Evolutionary conservation across 1,140 invertebrate genomes (phyloP), one percentile per base, ranked within the genome.

Genomic region (Apis dorsata): DNA sequence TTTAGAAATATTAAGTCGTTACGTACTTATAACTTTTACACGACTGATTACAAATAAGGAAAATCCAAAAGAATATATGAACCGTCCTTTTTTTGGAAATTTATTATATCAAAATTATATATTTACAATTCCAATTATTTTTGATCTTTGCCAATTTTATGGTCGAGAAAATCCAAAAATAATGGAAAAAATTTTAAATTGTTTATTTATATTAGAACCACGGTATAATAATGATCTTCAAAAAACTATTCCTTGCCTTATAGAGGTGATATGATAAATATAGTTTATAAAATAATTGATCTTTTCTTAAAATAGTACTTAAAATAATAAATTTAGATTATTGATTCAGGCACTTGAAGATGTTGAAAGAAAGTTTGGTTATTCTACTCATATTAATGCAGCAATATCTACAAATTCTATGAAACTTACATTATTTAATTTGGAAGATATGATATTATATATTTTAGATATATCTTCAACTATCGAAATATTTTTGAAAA

Each of bases 71-170:
- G 94, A 96, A 88, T 96, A 95, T 94, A 96, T 98, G 87, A 95
- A 91, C 2, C 95, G 95, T 62, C 90, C 94, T 69, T 95, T 95
- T 71, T 96, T 97, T 93, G 95, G 95, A 9, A 94, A 96, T n/a
- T 89, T 97, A 68, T 90, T 98, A 62, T 98, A 98, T 91, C 94
- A 97, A 53, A 96, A 97, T 86, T 97, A 96, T 92, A 94, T 98
- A 83, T 96, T 98, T 90, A 97, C 97, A 28, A 94, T 98, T 83
- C 97, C 97, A 21, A 96, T 97, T 86, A 93, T 98, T 83, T 96
- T 97, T 90, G 97, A 98, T 90, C 89, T 98, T 2, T 96, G 97
- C 91, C 95, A 96, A 72, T 92, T 97, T 9, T 97, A 97, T 91
- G 97, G 96, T 8, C 94, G 95, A 81, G 95, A 95, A 66, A 97